Base-by-base conservation (phyloP, 2,888 invertebrate species). In the Melanostoma scalare region DNA sequence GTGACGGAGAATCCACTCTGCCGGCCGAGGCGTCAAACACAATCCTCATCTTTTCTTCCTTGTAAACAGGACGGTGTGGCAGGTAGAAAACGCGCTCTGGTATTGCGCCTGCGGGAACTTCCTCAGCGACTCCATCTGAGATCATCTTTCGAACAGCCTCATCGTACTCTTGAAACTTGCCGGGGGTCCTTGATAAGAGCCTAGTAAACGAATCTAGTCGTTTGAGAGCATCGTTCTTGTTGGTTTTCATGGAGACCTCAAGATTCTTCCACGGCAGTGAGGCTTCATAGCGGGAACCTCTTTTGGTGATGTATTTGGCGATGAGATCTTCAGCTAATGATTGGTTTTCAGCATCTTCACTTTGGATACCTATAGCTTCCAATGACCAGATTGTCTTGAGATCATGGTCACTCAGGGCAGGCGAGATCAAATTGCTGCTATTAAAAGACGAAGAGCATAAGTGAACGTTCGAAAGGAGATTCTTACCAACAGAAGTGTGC, bases 111-210 rank as follows among this genome's bases (percentile, higher is more conserved):
- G 20, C 20, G 1, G 1, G 20, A 20, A 20, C 20, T 20, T 20
- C 20, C 1, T 20, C 20, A 20, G 20, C 20, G 20, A 20, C 20
- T 20, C 20, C 20, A 20, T 20, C 20, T 20, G 20, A 20, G 20
- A 20, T 20, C 20, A 20, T 20, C 20, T 20, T 20, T 20, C 20
- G 20, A 20, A 20, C 20, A 20, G 20, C 20, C 20, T 20, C 20
- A 20, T 20, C 20, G 20, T 20, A 20, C 20, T 20, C 20, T 20
- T 20, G 20, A 20, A 20, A 20, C 20, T 20, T 20, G 20, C 1
- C 20, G 20, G 20, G 42, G 58, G 4, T 58, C 42, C 58, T 58
- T 40, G 58, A 58, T 31, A 58, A 58, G n/a, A 40, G 42, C 3
- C 31, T 20, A 31, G 42, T 31, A 3, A 58, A 31, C 31, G 31